Evolutionary conservation across 92 coral and sea anemone species (phyloP).

Genomic region (Porites cylindrica): DNA sequence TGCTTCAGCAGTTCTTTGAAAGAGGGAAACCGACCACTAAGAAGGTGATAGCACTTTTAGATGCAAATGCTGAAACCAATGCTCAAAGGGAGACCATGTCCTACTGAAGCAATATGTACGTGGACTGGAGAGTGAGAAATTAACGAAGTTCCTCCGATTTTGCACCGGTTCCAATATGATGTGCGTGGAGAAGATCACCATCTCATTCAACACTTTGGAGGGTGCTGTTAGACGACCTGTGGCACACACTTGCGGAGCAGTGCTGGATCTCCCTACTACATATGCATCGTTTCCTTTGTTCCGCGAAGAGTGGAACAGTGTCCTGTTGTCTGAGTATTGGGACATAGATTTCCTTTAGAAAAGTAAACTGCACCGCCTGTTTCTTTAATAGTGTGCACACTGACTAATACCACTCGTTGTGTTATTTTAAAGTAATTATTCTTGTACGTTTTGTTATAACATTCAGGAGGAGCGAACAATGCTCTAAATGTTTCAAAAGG

Average conservation of each 20-base stretch:
- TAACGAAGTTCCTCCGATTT: conserved; percentile 62
- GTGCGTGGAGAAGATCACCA: conserved; percentile 40
- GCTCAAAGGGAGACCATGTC: conserved; percentile 54
- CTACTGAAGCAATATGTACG: conserved; percentile 58
- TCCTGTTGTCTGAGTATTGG: conserved; percentile 36
- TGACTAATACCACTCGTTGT: no score
- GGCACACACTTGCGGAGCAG: conserved; percentile 68
- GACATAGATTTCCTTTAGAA: conserved; percentile 33
- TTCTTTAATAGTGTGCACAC: no score
- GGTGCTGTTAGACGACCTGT: conserved; percentile 65
- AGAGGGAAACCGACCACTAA: conserved; percentile 48
- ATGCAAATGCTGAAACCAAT: conserved; percentile 45
- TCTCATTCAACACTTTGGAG: conserved; percentile 47
- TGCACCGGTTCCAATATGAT: conserved; percentile 65
- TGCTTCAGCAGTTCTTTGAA: conserved; percentile 40
- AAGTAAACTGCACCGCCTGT: no score
- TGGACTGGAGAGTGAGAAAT: conserved; percentile 53
- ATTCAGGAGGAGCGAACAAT: no score
- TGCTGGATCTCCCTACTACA: conserved; percentile 61
- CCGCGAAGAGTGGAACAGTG: conserved; percentile 57
- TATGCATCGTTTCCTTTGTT: conserved; percentile 42
- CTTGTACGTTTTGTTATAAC: no score
- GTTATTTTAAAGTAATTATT: no score
- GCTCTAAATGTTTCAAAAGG: no score
- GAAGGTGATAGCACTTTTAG: conserved; percentile 57